Conservation (phyloP, 2,113 vertebrate species). For the Triplophysa rosa region DNA sequence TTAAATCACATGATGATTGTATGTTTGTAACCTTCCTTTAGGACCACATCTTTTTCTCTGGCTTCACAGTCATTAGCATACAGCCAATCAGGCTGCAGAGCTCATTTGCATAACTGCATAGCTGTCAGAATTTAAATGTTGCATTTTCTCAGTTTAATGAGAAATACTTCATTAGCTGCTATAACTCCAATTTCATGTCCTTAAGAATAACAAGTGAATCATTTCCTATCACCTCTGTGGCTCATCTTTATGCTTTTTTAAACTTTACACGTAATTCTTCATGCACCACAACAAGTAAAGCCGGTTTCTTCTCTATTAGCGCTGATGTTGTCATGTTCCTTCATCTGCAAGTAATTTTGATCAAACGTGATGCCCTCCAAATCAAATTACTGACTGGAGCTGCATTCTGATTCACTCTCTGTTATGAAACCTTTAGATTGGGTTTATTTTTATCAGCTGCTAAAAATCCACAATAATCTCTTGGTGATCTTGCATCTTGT, state of each 20-base stretch:
- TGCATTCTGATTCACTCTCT: conserved; percentile 37
- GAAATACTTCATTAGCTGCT: conserved; percentile 26
- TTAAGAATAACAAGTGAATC: conserved; percentile 6
- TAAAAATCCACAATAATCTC: conserved; percentile 3
- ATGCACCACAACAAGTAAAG: conserved; percentile 28
- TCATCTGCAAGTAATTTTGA: not conserved
- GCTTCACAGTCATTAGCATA: conserved; percentile 5
- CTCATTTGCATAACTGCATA: not conserved
- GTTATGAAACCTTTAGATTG: conserved; percentile 56
- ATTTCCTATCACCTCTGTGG: not conserved
- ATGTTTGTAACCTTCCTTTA: no score
- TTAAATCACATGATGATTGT: no score
- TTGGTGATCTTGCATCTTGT: not conserved
- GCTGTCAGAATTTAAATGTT: not conserved
- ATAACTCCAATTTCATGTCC: not conserved
- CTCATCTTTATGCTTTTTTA: not conserved
- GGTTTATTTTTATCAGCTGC: conserved; percentile 3
- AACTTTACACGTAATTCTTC: not conserved
- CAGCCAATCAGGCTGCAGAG: conserved; percentile 11
- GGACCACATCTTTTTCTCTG: not conserved
- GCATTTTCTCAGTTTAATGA: conserved; percentile 3
- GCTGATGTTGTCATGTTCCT: conserved; percentile 47
- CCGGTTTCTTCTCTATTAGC: conserved; percentile 39
- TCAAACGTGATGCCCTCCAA: conserved; percentile 14
- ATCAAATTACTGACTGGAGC: conserved; percentile 47